A percentile compares a stretch with the other conserved stretches of the same genome.
phyloP scores from a whole-genome alignment of 64 coral and sea anemone genomes.

The Cladopsammia gracilis region DNA sequence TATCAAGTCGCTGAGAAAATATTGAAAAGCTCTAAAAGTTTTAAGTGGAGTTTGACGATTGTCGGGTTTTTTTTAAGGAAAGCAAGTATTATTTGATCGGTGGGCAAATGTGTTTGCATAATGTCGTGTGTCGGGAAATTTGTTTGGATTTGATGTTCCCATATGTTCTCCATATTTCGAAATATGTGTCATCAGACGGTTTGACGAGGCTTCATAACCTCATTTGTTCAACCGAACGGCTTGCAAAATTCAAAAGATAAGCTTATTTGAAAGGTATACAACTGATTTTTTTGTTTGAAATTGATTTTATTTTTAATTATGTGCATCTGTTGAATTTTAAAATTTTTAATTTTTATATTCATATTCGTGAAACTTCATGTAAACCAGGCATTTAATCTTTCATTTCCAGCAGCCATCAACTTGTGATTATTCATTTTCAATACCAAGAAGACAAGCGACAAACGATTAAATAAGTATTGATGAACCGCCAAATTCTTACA shows the following conservation, averaged over 20 bases:
- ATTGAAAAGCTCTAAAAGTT: neutral
- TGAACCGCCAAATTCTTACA: no score
- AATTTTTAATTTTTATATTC: no score
- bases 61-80: neutral
- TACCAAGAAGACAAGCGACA: no score
- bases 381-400: no score
- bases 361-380: no score
- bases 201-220: neutral
- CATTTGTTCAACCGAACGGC: neutral
- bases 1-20: neutral
- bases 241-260: neutral
- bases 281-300: neutral
- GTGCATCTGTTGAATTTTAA: neutral
- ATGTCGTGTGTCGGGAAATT: neutral
- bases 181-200: neutral
- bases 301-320: no score
- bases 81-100: neutral
- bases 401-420: no score
- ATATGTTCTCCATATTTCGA: neutral
- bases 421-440: no score
- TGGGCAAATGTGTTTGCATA: constrained; percentile 21
- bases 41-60: neutral
- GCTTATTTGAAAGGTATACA: neutral
- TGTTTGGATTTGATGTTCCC: neutral
- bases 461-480: no score